phyloP scores from a whole-genome alignment of 2,113 vertebrate genomes.

The Lamprologus lemairii region DNA sequence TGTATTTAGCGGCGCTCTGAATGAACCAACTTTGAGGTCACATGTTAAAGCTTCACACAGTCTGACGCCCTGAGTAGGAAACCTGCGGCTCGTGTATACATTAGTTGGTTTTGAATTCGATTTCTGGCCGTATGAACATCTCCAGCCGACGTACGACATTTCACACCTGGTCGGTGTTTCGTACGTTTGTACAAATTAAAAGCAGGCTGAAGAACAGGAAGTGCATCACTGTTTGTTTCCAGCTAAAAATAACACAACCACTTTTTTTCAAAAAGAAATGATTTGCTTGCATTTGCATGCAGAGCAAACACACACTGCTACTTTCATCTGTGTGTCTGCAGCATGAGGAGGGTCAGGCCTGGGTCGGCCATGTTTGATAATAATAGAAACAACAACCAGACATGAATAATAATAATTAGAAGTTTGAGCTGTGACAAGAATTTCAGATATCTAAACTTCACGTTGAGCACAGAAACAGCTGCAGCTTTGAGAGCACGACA shows the following conservation, averaged over 20 bases:
- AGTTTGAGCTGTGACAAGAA: not conserved
- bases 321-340: not conserved
- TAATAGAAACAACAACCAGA: not conserved
- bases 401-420: not conserved
- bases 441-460: not conserved
- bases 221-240: not conserved
- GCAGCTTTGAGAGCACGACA: not conserved
- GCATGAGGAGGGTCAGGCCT: not conserved
- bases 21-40: not conserved
- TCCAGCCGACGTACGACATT: not conserved
- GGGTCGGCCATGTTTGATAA: not conserved
- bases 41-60: not conserved
- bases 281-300: not conserved
- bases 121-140: not conserved
- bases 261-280: not conserved
- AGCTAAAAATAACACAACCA: not conserved
- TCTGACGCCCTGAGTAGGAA: not conserved
- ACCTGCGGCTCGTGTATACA: rapidly evolving
- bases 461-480: not conserved
- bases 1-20: not conserved
- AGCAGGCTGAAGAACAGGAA: not conserved
- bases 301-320: not conserved
- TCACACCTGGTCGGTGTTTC: not conserved
- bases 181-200: not conserved
- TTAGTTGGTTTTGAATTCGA: not conserved